Evolutionary conservation across 1,140 invertebrate genomes (phyloP), one percentile per base, ranked within the genome.

Genomic region (Maconellicoccus hirsutus): DNA sequence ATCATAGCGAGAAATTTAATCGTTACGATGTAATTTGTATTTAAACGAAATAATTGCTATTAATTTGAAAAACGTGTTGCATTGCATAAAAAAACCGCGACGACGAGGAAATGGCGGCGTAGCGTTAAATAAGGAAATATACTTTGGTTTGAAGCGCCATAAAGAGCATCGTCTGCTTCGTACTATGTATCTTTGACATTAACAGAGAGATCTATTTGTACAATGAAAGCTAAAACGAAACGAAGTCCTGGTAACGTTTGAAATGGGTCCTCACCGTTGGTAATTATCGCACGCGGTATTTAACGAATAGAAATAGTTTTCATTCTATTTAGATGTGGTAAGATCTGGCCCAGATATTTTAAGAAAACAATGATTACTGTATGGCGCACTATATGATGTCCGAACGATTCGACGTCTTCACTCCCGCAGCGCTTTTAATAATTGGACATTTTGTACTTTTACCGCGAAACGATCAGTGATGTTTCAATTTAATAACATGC

Each of bases 261-360:
- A 52, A 52, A 52, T 52, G 42, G 42, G 42, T 52, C 42, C 42
- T 52, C 42, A 16, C 42, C 16, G 42, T 52, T 52, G 42, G 42
- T 52, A 52, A 52, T 52, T 52, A 52, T 52, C 42, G 16, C 42
- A 16, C 42, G 42, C 42, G 42, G 42, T 52, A 52, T 52, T 52
- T 52, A 52, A 52, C 42, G 42, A 52, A 52, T 52, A 19, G 42
- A 52, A 52, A 52, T 52, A 52, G n/a, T 52, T 52, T 52, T 52
- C 42, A 52, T 52, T 52, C 42, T 52, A 52, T 52, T 52, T 52
- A 52, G 42, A 52, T 19, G 42, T 14, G 42, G 42, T 52, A 52
- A 52, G 42, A 52, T 52, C 12, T 52, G 42, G 42, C 42, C 42
- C 42, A 52, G 42, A 52, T 52, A 52, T 52, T 52, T 52, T 52